Percentiles rank a stretch among this genome's conserved stretches.
Conservation (phyloP, 2,797 vertebrate species). For the Botia kubotai region DNA sequence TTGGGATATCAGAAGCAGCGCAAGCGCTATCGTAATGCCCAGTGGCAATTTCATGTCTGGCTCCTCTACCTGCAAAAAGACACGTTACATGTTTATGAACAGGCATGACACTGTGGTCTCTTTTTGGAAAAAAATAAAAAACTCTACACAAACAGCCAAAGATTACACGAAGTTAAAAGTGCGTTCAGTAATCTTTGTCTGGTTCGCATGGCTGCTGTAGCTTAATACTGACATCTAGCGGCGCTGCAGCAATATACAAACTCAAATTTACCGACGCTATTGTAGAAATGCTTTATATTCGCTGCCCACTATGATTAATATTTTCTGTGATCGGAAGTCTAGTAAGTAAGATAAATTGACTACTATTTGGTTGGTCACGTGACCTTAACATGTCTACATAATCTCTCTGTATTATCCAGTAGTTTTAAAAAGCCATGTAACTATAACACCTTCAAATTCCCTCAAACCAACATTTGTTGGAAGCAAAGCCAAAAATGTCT, state of each 20-base stretch:
- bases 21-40: constrained; percentile 37
- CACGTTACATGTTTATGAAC: background rate
- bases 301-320: too few species aligned
- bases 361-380: too few species aligned
- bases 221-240: background rate
- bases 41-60: constrained; percentile 44
- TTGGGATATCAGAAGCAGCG: constrained; percentile 48
- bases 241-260: background rate
- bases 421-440: background rate
- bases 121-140: too few species aligned
- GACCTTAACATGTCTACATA: background rate
- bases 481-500: background rate
- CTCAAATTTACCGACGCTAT: background rate
- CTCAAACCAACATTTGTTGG: background rate
- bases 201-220: background rate
- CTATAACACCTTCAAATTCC: background rate
- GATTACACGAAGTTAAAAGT: background rate
- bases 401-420: background rate
- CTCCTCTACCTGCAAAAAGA: constrained; percentile 32
- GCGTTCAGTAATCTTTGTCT: background rate
- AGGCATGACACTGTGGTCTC: background rate
- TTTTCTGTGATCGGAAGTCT: too few species aligned
- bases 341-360: background rate
- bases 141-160: too few species aligned
- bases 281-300: too few species aligned